Conservation (phyloP, 2,888 invertebrate genomes). For the Caenorhabditis becei region DNA sequence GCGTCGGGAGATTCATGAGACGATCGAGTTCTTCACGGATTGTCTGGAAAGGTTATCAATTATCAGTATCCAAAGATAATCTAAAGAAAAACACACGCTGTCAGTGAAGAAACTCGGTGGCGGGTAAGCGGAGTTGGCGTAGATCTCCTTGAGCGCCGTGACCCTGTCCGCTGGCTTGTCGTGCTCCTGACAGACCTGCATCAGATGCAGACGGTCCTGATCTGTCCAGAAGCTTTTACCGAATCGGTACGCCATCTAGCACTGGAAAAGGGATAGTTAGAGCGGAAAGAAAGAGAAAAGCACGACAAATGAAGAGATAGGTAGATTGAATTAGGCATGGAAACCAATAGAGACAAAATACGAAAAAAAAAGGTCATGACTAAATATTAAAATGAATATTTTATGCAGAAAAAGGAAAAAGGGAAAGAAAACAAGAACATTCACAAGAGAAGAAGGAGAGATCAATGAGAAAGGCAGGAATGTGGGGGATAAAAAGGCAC, state of each 20-base stretch:
- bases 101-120: conserved; percentile 50
- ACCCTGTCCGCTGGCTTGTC: conserved; percentile 38
- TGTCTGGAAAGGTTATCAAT: conserved; percentile 31
- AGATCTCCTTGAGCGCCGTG: conserved; percentile 40
- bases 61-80: neutral
- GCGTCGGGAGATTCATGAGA: conserved; percentile 52
- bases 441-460: conserved; percentile 13
- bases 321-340: neutral
- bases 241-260: conserved; percentile 32
- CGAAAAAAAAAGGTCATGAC: conserved; percentile 2
- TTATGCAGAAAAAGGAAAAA: conserved; percentile 21
- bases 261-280: neutral
- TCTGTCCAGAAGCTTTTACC: conserved; percentile 46
- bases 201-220: conserved; percentile 42
- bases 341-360: conserved; percentile 5
- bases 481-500: neutral
- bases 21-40: conserved; percentile 63
- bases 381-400: neutral
- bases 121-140: neutral
- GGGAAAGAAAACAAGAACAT: conserved; percentile 9
- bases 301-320: neutral
- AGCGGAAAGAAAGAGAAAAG: conserved; percentile 1
- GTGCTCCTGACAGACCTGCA: conserved; percentile 29
- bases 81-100: conserved; percentile 32
- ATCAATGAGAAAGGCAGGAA: conserved; percentile 7